phyloP scores from a whole-genome alignment of 2,113 vertebrate species.

The Neolamprologus longior region DNA sequence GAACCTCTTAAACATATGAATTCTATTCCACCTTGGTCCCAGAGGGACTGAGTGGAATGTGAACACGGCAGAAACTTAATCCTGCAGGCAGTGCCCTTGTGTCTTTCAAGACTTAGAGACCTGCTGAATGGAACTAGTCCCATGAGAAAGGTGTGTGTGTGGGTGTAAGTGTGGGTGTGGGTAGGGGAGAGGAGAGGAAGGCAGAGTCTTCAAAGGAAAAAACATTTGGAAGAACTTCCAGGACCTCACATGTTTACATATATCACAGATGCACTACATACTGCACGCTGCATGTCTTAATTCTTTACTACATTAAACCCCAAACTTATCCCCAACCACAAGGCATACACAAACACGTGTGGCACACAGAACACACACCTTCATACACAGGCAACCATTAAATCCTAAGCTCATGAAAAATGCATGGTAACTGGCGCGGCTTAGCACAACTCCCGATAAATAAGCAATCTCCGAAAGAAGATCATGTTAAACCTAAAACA shows the following conservation, averaged over 20 bases:
- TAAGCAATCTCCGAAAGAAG: slow-evolving; percentile 57
- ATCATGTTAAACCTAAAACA: slow-evolving; percentile 47
- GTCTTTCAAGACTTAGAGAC: slow-evolving; percentile 59
- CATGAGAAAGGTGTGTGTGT: neutral
- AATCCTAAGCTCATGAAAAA: slow-evolving; percentile 62
- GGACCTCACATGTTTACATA: slow-evolving; percentile 27
- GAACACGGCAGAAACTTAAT: slow-evolving; percentile 66
- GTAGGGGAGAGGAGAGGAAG: neutral
- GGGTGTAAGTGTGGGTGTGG: neutral
- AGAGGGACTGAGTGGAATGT: slow-evolving; percentile 41
- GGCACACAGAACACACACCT: neutral
- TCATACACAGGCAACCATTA: slow-evolving; percentile 34
- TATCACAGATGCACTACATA: slow-evolving; percentile 19
- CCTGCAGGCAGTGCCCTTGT: slow-evolving; percentile 53
- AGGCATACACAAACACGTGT: slow-evolving; percentile 8
- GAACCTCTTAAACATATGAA: slow-evolving; percentile 53
- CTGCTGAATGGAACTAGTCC: slow-evolving; percentile 52
- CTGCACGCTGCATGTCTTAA: slow-evolving; percentile 11
- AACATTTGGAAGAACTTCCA: slow-evolving; percentile 23
- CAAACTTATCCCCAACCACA: slow-evolving; percentile 18
- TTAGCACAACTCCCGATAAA: slow-evolving; percentile 58
- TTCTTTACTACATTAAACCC: slow-evolving; percentile 44
- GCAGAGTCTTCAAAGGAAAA: slow-evolving; percentile 3
- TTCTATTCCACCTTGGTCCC: slow-evolving; percentile 53
- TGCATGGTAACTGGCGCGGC: slow-evolving; percentile 56